Conservation (phyloP, 2,113 vertebrate species). For the Eurypyga helias region DNA sequence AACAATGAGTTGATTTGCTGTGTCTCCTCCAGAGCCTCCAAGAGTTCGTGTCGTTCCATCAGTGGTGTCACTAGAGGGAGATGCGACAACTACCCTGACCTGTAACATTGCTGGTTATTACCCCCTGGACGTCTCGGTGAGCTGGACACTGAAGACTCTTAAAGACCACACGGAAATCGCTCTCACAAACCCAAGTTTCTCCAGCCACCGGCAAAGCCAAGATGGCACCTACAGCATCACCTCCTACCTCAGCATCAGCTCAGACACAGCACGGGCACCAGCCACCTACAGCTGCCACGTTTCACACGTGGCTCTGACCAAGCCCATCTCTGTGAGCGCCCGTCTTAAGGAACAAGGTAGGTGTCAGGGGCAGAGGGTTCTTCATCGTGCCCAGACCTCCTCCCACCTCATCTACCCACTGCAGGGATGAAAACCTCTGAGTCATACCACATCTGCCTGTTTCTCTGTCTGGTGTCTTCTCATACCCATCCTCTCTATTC, state of each 20-base stretch:
- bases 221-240: slow-evolving; percentile 81
- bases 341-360: slow-evolving; percentile 43
- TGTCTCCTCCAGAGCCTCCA: slow-evolving; percentile 42
- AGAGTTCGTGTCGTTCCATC: not conserved
- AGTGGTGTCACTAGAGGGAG: not conserved
- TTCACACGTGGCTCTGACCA: slow-evolving; percentile 71
- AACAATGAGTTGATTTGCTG: not conserved
- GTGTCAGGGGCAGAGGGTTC: not conserved
- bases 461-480: not conserved
- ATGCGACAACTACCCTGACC: not conserved
- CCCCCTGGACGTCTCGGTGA: slow-evolving; percentile 57
- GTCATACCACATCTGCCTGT: not conserved
- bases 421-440: not conserved
- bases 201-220: slow-evolving; percentile 79
- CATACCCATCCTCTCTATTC: not conserved
- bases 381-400: not conserved
- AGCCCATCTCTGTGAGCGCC: slow-evolving; percentile 22
- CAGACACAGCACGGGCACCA: slow-evolving; percentile 38
- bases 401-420: not conserved
- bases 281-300: slow-evolving; percentile 81
- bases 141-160: slow-evolving; percentile 42
- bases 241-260: slow-evolving; percentile 71
- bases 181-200: slow-evolving; percentile 65
- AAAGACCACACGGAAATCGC: not conserved
- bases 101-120: slow-evolving; percentile 66